Base-by-base conservation (phyloP, 2,888 invertebrate genomes). In the Amphipyra tragopoginis region DNA sequence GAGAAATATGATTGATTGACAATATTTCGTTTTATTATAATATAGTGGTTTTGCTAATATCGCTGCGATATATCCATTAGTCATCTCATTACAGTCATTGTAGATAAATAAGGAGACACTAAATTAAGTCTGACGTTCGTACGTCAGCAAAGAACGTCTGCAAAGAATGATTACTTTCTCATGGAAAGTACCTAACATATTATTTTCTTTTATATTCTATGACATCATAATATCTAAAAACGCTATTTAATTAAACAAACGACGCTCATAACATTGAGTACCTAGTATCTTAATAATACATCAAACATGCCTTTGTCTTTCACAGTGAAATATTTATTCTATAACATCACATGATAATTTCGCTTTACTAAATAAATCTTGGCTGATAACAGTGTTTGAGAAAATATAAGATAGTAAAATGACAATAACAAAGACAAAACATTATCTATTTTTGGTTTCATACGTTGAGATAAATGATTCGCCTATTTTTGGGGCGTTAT, bases 281-380 rank as follows among this genome's bases (percentile, higher is more conserved):
- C n/a, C n/a, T n/a, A 26, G 7, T 21, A 21, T 21, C 21, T 38
- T 54, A 38, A 10, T 7, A 42, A 33, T 52, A 49, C 39, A 44
- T 43, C 5, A 45, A 21, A 21, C 21, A 21, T 21, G 21, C 3
- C 1, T 43, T 34, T 61, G 21, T 33, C 26, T 51, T n/a, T 26
- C 60, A 39, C 36, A 9, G 8, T 50, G 50, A 29, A 34, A 62
- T 51, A 26, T 67, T 62, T 68, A 38, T 33, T 50, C 2, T 45
- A 21, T 21, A 21, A 21, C 21, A 21, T 21, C 21, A 21, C 34
- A 33, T 60, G 34, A 67, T 54, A 42, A 51, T 47, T 42, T 40
- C 4, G 49, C 14, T 15, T 34, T 0, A 14, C 53, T 38, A 15
- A 34, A 53, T 45, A 62, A 15, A 29, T 66, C 15, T 34, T 47